Percentiles rank a stretch among this genome's conserved stretches.
Conservation (phyloP, 1,140 invertebrate species). For the Drosophila busckii region DNA sequence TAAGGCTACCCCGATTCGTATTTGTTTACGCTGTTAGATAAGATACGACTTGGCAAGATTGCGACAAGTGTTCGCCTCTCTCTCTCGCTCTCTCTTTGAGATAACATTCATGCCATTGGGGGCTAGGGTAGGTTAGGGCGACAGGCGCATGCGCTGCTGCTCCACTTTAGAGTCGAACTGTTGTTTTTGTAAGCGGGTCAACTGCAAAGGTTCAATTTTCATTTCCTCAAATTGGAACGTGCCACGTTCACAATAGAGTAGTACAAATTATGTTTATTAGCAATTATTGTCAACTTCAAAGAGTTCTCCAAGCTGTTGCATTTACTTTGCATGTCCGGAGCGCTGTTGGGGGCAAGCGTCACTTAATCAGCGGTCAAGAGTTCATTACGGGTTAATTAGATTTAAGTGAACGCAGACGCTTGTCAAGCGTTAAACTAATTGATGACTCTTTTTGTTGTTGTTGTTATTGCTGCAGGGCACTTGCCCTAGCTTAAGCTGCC, state of each 20-base stretch:
- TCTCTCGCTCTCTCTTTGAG: slow-evolving; percentile 3
- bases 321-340: slow-evolving; percentile 62
- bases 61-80: slow-evolving; percentile 31
- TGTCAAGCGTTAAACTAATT: no score
- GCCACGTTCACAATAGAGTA: slow-evolving; percentile 29
- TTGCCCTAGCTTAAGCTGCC: slow-evolving; percentile 10
- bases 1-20: slow-evolving; percentile 39
- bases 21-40: slow-evolving; percentile 52
- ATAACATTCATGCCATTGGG: no score
- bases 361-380: slow-evolving; percentile 68
- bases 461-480: slow-evolving; percentile 39
- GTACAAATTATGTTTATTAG: slow-evolving; percentile 26
- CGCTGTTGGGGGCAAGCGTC: slow-evolving; percentile 6
- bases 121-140: slow-evolving; percentile 71
- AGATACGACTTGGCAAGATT: slow-evolving; percentile 58
- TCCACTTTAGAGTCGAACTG: not conserved
- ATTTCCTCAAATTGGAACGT: slow-evolving; percentile 47
- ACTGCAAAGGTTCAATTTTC: slow-evolving; percentile 63
- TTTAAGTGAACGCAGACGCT: slow-evolving; percentile 67
- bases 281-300: slow-evolving; percentile 56
- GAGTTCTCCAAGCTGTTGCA: slow-evolving; percentile 16
- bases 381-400: slow-evolving; percentile 71
- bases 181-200: slow-evolving; percentile 42
- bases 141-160: slow-evolving; percentile 39
- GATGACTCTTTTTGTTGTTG: slow-evolving; percentile 37